Conservation (phyloP, 2,113 vertebrate genomes). For the Mionectes macconnelli region DNA sequence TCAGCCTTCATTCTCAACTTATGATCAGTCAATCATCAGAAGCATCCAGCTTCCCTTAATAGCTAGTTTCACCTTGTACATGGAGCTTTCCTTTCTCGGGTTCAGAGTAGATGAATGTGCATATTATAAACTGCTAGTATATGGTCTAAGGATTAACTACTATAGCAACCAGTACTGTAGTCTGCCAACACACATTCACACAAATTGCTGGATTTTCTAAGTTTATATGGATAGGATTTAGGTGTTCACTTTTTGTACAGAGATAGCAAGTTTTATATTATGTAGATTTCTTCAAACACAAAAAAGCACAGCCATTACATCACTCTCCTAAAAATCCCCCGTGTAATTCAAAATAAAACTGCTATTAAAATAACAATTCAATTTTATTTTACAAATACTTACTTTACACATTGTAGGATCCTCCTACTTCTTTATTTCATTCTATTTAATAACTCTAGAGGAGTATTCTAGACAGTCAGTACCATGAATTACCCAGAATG, state of each 20-base stretch:
- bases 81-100: conserved; percentile 28
- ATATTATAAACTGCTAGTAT: conserved; percentile 32
- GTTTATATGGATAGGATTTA: conserved; percentile 45
- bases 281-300: not conserved
- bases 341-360: not conserved
- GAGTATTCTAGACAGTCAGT: not conserved
- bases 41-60: conserved; percentile 7
- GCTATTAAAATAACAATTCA: not conserved
- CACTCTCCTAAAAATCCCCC: not conserved
- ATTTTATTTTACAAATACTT: not conserved
- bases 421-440: not conserved
- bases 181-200: conserved; percentile 36
- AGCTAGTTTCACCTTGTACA: conserved; percentile 43
- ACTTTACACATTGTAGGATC: not conserved
- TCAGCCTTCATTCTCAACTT: not conserved
- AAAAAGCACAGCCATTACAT: not conserved
- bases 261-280: not conserved
- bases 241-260: not conserved
- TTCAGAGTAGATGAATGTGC: conserved; percentile 33
- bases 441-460: not conserved
- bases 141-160: conserved; percentile 68
- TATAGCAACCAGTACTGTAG: conserved; percentile 68
- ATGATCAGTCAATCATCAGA: conserved; percentile 9
- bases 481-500: not conserved
- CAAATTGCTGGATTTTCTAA: conserved; percentile 37